Evolutionary conservation across 1,140 invertebrate species (phyloP).

Genomic region (Drosophila quadrilineata): DNA sequence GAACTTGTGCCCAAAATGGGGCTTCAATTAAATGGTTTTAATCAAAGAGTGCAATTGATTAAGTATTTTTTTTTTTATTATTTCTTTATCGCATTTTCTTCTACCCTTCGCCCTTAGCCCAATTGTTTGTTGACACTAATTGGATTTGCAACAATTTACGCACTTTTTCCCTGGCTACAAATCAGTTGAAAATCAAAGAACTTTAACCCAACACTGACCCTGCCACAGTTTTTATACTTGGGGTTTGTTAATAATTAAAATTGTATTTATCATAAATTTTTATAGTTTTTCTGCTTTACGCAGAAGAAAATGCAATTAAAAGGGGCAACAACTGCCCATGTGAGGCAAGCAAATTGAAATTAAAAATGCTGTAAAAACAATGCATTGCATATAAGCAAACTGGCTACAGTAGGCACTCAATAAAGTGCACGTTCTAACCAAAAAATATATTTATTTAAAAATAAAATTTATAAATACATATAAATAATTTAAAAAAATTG

Average conservation of each 20-base stretch:
- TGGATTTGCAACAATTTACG: conserved; percentile 51
- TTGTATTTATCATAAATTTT: conserved; percentile 31
- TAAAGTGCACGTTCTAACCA: not conserved
- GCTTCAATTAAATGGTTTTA: conserved; percentile 53
- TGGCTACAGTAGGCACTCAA: conserved; percentile 26
- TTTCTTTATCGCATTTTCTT: no score
- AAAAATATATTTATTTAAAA: not conserved
- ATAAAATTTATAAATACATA: not conserved
- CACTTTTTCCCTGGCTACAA: conserved; percentile 8
- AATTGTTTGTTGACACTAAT: conserved; percentile 65
- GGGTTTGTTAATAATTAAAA: conserved; percentile 31
- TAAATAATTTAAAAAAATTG: not conserved
- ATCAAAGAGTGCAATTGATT: conserved; percentile 31
- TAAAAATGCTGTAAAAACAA: conserved; percentile 42
- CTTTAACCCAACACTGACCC: conserved; percentile 11
- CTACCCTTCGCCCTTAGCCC: conserved; percentile 5
- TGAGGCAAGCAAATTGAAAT: conserved; percentile 22
- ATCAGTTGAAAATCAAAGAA: conserved; percentile 21
- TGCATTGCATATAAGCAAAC: conserved; percentile 18
- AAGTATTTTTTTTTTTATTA: no score
- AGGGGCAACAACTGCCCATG: conserved; percentile 15
- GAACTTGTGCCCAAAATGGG: conserved; percentile 67
- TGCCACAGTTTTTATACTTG: conserved; percentile 21
- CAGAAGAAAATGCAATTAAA: conserved; percentile 33
- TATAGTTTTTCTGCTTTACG: conserved; percentile 24